Percentiles rank a stretch among this genome's conserved stretches.
These are phyloP conservation scores for Agriopis aurantiaria DNA, from an alignment of 2,888 invertebrate species.

Conservation along the genomic window DNA sequence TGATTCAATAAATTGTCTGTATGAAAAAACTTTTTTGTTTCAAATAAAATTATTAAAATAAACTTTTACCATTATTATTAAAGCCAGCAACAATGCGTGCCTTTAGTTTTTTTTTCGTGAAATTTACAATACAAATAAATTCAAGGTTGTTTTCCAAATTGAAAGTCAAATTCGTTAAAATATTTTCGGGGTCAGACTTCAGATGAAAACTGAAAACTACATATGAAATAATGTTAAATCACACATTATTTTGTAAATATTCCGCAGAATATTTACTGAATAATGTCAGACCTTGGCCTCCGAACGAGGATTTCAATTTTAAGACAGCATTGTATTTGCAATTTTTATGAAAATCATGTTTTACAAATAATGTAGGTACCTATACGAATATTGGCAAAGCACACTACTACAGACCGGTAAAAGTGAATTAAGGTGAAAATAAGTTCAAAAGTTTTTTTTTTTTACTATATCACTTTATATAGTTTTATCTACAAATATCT, in stretches of 20 bases:
- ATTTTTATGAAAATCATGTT: slow-evolving; percentile 6
- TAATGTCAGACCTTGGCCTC: slow-evolving; percentile 24
- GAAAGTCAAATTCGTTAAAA: slow-evolving; percentile 62
- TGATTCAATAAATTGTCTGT: too few relatives aligned
- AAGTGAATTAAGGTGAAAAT: too few relatives aligned
- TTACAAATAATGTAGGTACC: not conserved
- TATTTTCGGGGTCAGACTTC: slow-evolving; percentile 53
- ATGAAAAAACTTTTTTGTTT: too few relatives aligned
- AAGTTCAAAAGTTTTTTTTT: not conserved
- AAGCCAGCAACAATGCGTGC: not conserved
- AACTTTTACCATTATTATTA: not conserved
- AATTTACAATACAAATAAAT: slow-evolving; percentile 39
- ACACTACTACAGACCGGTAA: not conserved
- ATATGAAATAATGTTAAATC: slow-evolving; percentile 29
- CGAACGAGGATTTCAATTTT: slow-evolving; percentile 11
- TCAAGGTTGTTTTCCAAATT: slow-evolving; percentile 58
- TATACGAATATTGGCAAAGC: not conserved
- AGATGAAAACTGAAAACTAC: slow-evolving; percentile 30
- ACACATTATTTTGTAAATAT: slow-evolving; percentile 12
- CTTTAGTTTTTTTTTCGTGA: not conserved
- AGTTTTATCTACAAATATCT: not conserved
- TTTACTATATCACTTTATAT: not conserved
- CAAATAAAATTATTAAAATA: too few relatives aligned
- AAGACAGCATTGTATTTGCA: slow-evolving; percentile 2
- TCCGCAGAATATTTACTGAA: slow-evolving; percentile 15